Base-by-base conservation (phyloP, 2,888 invertebrate genomes). In the Drosophila mayaguana region DNA sequence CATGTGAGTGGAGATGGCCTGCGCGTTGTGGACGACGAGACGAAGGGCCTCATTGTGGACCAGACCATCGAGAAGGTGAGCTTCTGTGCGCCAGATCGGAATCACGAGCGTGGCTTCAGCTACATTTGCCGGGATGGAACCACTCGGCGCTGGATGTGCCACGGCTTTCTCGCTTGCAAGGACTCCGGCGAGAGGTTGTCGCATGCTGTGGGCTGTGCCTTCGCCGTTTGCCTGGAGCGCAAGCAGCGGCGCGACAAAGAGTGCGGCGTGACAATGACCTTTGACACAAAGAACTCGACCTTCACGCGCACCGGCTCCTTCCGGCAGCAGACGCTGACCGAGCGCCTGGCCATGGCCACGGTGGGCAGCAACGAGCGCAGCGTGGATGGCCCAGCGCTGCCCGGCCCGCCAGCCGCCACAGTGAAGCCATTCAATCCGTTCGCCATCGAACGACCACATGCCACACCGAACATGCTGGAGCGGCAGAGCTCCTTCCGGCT, bases 21-120 rank as follows among this genome's bases (percentile, higher is more conserved):
- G 48, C 95, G 99, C 28, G 99, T 99, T 5, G 99, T 99, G 2
- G 99, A 99, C 93, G 99, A 99, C 90, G 98, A 99, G 92, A 99
- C 98, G 36, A 99, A 99, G 94, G 99, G 99, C 38, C 95, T 99
- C 77, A 98, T 99, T 81, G 99, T 99, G 42, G 99, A 99, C 93
- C 99, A 99, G 94, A 99, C 99, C 28, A 99, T 99, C 75, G 99
- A 99, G 93, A 99, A 99, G 93, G 99, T 99, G 5, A 99, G 99
- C n/a, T 99, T 99, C 93, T 99, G 99, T 93, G 99, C 99, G 9
- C 99, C 99, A 2, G 99, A 99, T 93, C 95, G 99, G 72, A 98
- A 98, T 93, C 98, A 99, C 91, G 99, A 99, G 90, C 96, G 98
- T 78, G 99, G 99, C 22, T 99, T 80, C 94, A 99, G 99, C 77